Base-by-base conservation (phyloP, 2,888 invertebrate species). In the Iselma pallidipennis region DNA sequence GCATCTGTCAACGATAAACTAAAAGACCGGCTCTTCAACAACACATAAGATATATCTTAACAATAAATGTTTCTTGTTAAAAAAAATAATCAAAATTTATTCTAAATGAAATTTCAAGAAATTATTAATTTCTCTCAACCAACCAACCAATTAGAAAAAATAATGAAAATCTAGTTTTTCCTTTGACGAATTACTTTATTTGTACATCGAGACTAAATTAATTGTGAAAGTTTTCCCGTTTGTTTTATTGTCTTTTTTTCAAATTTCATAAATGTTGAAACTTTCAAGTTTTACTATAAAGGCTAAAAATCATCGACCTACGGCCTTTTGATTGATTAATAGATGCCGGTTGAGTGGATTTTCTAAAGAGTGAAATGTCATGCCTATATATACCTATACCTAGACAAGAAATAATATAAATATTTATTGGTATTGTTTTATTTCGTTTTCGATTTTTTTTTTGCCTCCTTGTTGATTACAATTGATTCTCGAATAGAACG, bases 1-100 rank as follows among this genome's bases (percentile, higher is more conserved):
- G 70, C 70, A 70, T 70, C 66, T 65, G 70, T 70, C 70, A 63
- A 66, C 70, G 59, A 67, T 70, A 70, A 70, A 63, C 55, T 55
- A 49, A n/a, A n/a, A 49, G 49, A 37, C 37, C 37, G 37, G 37
- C 37, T 37, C 37, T 19, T 37, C 37, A 37, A 37, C 37, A n/a
- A 37, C 37, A 37, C 4, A 33, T 33, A 33, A 33, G 33, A 33
- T 33, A 33, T 33, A 33, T 37, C 9, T 37, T 37, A 37, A 37
- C 37, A 37, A 37, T 37, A 16, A 7, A 37, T 37, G 16, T 37
- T 7, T 37, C 37, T 14, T 14, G n/a, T 37, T 10, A 31, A 31
- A 10, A 37, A 16, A 16, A 16, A 16, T n/a, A 37, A 37, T 37
- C n/a, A n/a, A n/a, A n/a, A 37, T 37, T 37, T 9, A 37, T 16